These are phyloP conservation scores for Liposcelis brunnea DNA, from an alignment of 2,888 invertebrate genomes.

Conservation along the genomic window DNA sequence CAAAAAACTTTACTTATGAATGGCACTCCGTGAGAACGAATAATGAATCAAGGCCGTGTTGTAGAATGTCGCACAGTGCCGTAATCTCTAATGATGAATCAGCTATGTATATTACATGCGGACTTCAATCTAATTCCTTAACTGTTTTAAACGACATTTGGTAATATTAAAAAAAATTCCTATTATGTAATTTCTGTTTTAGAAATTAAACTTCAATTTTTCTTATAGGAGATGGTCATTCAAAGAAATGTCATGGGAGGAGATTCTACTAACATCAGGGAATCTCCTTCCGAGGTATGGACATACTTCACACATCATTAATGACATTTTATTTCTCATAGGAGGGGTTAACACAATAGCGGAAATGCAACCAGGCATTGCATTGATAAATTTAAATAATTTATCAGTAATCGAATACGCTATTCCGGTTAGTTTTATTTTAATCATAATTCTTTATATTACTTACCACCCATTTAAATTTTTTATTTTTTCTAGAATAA, in stretches of 20 bases:
- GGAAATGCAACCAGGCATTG: conserved; percentile 23
- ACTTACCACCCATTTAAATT: background rate
- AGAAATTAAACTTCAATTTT: background rate
- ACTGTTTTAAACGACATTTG: no score
- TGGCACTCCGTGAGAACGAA: no score
- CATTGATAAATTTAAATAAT: conserved; percentile 21
- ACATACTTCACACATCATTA: conserved; percentile 24
- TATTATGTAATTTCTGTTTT: no score
- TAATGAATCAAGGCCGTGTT: no score
- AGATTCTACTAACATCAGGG: conserved; percentile 2
- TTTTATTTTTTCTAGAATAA: conserved; percentile 18
- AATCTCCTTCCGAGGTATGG: conserved; percentile 21
- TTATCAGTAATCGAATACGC: conserved; percentile 20
- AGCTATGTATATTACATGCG: no score
- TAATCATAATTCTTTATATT: no score
- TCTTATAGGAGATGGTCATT: background rate
- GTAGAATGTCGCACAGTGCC: no score
- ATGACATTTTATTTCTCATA: conserved; percentile 22
- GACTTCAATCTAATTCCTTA: no score
- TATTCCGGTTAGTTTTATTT: conserved; percentile 23
- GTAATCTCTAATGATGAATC: no score
- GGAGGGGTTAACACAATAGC: conserved; percentile 25
- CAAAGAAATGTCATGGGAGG: background rate
- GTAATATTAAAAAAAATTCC: no score
- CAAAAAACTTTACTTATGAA: no score